Percentiles rank a stretch among this genome's conserved stretches.
Conservation (phyloP, 2,888 invertebrate species). For the Blomia tropicalis region DNA sequence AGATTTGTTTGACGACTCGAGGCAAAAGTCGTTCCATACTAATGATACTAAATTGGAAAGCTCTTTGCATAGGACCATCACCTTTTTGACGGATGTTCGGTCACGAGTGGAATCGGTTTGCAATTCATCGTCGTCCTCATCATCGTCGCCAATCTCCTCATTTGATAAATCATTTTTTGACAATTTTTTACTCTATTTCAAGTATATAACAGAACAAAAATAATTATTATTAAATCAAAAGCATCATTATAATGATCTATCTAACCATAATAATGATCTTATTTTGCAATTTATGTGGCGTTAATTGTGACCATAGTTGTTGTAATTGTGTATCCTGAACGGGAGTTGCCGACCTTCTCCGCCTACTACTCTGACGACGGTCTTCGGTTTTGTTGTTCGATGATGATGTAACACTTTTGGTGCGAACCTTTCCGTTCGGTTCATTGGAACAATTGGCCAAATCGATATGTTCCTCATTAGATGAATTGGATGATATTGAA, state of each 20-base stretch:
- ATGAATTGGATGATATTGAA: constrained; percentile 3
- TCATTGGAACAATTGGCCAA: background rate
- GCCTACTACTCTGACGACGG: background rate
- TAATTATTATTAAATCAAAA: background rate
- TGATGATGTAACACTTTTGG: background rate
- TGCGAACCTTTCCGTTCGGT: background rate
- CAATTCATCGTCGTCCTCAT: constrained; percentile 36
- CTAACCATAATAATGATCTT: constrained; percentile 36
- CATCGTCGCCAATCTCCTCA: constrained; percentile 43
- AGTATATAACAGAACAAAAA: background rate
- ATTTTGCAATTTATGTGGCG: constrained; percentile 35
- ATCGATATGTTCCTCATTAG: background rate
- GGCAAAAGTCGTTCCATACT: constrained; percentile 34
- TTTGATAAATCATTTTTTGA: constrained; percentile 32
- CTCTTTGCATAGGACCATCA: constrained; percentile 36
- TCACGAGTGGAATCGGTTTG: background rate
- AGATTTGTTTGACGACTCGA: constrained; percentile 29
- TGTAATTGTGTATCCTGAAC: background rate
- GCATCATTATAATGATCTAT: constrained; percentile 16
- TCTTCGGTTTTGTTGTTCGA: background rate
- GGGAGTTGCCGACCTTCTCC: background rate
- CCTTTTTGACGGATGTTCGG: constrained; percentile 29
- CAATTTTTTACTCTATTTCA: constrained; percentile 39
- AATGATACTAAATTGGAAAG: constrained; percentile 40
- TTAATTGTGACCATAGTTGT: constrained; percentile 32